Percentiles rank a stretch among this genome's conserved stretches.
phyloP scores from a whole-genome alignment of 2,113 vertebrate genomes.

The Argyrosomus japonicus region DNA sequence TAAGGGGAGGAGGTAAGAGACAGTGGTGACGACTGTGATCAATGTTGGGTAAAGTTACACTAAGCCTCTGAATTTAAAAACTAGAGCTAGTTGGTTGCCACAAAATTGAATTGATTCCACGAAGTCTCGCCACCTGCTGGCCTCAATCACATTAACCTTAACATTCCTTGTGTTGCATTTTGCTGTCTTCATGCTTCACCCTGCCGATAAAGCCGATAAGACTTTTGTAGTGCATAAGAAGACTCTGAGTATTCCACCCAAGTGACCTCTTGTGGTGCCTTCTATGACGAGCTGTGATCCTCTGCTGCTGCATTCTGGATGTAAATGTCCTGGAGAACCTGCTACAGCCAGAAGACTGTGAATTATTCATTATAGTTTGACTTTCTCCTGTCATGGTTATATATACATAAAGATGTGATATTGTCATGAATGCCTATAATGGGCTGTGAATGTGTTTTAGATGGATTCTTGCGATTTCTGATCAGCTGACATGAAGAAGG shows the following conservation, averaged over 20 bases:
- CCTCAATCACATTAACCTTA: not conserved
- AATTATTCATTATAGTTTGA: conserved; percentile 29
- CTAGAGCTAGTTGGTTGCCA: not conserved
- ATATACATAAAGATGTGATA: not conserved
- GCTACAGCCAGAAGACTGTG: conserved; percentile 41
- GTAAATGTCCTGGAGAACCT: not conserved
- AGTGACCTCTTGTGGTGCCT: conserved; percentile 14
- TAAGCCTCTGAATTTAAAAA: not conserved
- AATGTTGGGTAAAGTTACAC: conserved; percentile 34
- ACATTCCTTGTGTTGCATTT: not conserved
- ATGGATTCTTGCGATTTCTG: not conserved
- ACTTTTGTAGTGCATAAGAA: not conserved
- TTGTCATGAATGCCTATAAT: not conserved
- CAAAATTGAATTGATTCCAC: not conserved
- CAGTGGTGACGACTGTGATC: conserved; percentile 18
- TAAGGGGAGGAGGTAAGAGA: not conserved
- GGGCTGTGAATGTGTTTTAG: not conserved
- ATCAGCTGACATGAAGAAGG: not conserved
- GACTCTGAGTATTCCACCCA: conserved; percentile 32
- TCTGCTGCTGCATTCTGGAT: conserved; percentile 16
- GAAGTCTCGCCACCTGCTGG: not conserved
- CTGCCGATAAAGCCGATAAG: not conserved
- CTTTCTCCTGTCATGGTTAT: not conserved
- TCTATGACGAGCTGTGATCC: conserved; percentile 25
- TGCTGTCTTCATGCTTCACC: not conserved